These are phyloP conservation scores for Amia ocellicauda DNA, from an alignment of 2,113 vertebrate species.

Conservation along the genomic window DNA sequence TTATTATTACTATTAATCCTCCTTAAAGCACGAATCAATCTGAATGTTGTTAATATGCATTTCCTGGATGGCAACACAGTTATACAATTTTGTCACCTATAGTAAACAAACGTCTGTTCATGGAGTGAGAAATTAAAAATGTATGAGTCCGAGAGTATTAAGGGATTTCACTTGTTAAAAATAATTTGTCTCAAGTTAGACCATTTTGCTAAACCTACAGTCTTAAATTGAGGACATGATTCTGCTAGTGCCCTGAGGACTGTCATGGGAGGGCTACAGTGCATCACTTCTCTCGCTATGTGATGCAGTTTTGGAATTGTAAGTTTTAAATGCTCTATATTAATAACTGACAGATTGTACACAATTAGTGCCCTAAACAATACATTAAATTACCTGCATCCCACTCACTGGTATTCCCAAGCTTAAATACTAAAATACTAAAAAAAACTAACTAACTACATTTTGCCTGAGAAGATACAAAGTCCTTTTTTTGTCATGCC, in stretches of 20 bases:
- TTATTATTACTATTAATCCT: too few relatives aligned
- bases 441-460: too few relatives aligned
- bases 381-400: too few relatives aligned
- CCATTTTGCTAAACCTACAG: conserved; percentile 2
- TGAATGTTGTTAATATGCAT: too few relatives aligned
- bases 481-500: too few relatives aligned
- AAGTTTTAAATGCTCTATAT: not conserved
- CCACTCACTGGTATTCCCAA: too few relatives aligned
- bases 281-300: not conserved
- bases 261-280: not conserved
- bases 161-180: not conserved
- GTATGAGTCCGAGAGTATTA: not conserved
- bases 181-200: not conserved
- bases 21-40: too few relatives aligned
- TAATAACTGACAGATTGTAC: not conserved
- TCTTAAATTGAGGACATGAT: not conserved
- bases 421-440: too few relatives aligned
- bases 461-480: too few relatives aligned
- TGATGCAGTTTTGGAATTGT: not conserved
- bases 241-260: not conserved
- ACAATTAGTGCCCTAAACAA: not conserved
- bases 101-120: too few relatives aligned
- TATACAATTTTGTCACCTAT: too few relatives aligned
- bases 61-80: too few relatives aligned
- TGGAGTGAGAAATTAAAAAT: not conserved